These are phyloP conservation scores for Gymnocephalus cernua DNA, from an alignment of 2,113 vertebrate genomes.

Conservation along the genomic window DNA sequence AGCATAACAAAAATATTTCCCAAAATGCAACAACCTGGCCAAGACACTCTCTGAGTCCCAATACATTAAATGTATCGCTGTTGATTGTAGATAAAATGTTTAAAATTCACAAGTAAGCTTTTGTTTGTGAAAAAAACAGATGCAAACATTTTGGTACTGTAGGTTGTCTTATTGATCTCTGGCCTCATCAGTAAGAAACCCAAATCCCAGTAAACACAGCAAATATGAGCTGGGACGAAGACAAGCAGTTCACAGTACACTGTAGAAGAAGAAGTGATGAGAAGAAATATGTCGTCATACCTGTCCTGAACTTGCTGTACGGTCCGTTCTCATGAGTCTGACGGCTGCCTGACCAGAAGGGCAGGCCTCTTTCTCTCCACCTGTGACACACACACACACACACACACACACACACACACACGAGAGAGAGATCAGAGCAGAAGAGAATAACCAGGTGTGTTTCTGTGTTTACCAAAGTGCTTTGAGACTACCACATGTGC, in stretches of 20 bases:
- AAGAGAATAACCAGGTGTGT: constrained; percentile 28
- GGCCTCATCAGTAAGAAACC: no score
- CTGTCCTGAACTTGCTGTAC: constrained; percentile 90
- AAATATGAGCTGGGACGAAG: not conserved
- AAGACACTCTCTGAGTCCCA: not conserved
- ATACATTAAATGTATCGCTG: not conserved
- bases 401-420: constrained; percentile 38
- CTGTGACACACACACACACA: constrained; percentile 73
- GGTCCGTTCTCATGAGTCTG: constrained; percentile 78
- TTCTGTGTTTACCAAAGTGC: constrained; percentile 12
- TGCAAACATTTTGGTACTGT: not conserved
- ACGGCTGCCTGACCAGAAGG: constrained; percentile 81
- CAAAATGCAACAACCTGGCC: not conserved
- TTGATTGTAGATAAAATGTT: not conserved
- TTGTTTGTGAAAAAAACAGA: not conserved
- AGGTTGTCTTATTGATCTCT: not conserved
- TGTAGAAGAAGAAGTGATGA: not conserved
- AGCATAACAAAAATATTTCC: not conserved
- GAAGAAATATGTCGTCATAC: constrained; percentile 65
- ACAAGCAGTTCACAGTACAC: no score
- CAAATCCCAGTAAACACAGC: not conserved
- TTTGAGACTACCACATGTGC: not conserved
- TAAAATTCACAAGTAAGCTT: not conserved
- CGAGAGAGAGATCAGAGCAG: constrained; percentile 29
- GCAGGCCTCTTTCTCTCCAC: constrained; percentile 87